A percentile compares a stretch with the other conserved stretches of the same genome.
These are phyloP conservation scores for Steatornis caripensis DNA, from an alignment of 2,113 vertebrate genomes.

Conservation along the genomic window DNA sequence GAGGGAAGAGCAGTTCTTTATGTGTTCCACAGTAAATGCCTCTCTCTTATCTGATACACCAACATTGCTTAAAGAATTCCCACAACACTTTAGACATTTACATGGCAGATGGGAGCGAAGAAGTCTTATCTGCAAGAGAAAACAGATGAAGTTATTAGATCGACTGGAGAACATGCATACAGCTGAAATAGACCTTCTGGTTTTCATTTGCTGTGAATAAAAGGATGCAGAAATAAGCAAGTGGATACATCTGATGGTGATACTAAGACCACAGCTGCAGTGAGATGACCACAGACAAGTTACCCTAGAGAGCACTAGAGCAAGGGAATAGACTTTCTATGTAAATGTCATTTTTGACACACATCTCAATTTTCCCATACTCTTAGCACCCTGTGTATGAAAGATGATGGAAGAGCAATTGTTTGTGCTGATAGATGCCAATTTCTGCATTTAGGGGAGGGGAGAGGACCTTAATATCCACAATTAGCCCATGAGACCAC, in stretches of 20 bases:
- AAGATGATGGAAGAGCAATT: not conserved
- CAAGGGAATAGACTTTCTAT: not conserved
- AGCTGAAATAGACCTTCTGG: not conserved
- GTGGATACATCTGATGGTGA: not conserved
- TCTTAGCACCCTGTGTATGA: not conserved
- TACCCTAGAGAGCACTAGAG: not conserved
- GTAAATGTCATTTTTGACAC: not conserved
- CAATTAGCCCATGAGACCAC: not conserved
- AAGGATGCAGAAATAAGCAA: slow-evolving; percentile 21
- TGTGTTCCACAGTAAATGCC: not conserved
- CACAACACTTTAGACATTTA: not conserved
- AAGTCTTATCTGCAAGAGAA: not conserved
- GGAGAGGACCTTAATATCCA: not conserved
- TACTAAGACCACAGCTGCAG: not conserved
- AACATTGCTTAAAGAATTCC: not conserved
- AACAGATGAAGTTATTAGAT: not conserved
- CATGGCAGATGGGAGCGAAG: not conserved
- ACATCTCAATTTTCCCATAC: not conserved
- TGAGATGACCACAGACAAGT: not conserved
- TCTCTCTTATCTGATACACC: not conserved
- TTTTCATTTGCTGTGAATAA: not conserved
- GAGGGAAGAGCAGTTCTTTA: not conserved
- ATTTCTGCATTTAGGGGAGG: not conserved
- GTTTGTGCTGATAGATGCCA: not conserved
- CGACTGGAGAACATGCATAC: not conserved